Evolutionary conservation across 2,797 vertebrate species (phyloP).

Genomic region (Artibeus jamaicensis): DNA sequence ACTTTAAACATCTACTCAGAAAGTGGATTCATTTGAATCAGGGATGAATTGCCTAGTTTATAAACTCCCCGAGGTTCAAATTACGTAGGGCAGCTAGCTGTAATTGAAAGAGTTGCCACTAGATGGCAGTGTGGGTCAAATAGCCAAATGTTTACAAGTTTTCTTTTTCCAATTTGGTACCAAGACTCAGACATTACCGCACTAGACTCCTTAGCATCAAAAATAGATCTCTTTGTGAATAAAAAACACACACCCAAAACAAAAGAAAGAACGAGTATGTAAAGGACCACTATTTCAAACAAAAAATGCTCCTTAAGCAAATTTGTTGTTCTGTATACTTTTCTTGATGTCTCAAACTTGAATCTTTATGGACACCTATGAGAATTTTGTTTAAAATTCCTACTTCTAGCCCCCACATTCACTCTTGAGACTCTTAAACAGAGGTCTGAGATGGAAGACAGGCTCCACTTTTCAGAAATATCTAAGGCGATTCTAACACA

Average conservation of each 20-base stretch:
- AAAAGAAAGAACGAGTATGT: background rate
- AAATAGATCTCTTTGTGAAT: conserved; percentile 7
- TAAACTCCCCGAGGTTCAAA: background rate
- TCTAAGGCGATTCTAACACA: background rate
- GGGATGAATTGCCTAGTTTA: background rate
- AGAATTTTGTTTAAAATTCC: background rate
- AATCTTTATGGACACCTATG: background rate
- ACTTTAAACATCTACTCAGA: background rate
- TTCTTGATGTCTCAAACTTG: background rate
- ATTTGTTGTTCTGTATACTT: background rate
- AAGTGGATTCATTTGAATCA: background rate
- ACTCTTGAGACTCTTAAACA: background rate
- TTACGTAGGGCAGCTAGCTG: background rate
- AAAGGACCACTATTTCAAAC: background rate
- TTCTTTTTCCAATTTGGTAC: background rate
- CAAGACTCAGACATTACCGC: background rate
- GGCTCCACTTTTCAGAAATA: background rate
- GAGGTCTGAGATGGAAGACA: background rate
- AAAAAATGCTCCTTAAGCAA: background rate
- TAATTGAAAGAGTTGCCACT: conserved; percentile 45
- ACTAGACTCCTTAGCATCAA: background rate
- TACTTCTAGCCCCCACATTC: background rate
- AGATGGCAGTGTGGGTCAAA: conserved; percentile 62
- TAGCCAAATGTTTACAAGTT: background rate
- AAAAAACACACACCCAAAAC: background rate